Evolutionary conservation across 1,140 invertebrate genomes (phyloP).

Genomic region (Tetramorium alpestre): DNA sequence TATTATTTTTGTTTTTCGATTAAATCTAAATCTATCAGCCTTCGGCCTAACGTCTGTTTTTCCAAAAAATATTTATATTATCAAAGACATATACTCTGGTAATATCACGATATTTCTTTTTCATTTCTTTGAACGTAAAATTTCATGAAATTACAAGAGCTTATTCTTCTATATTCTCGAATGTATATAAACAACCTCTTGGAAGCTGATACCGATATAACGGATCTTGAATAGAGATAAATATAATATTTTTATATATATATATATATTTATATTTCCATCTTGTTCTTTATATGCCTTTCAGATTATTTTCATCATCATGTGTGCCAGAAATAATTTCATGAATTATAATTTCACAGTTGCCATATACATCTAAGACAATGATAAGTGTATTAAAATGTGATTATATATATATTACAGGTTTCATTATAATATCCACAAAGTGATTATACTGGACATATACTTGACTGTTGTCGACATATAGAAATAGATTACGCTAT

Average conservation of each 20-base stretch:
- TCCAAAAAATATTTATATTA: conserved; percentile 9
- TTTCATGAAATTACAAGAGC: neutral
- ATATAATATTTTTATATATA: neutral
- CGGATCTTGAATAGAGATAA: conserved; percentile 1
- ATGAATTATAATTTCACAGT: conserved; percentile 50
- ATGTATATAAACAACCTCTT: neutral
- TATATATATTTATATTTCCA: neutral
- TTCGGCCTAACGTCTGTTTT: neutral
- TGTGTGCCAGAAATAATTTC: neutral
- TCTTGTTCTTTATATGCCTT: neutral
- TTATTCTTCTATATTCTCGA: neutral
- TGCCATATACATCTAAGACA: conserved; percentile 43
- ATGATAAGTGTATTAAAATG: conserved; percentile 57
- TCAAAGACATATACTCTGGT: neutral
- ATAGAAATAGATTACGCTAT: conserved; percentile 64
- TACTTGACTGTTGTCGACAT: conserved; percentile 47
- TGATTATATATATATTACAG: conserved; percentile 69
- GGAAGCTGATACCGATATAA: neutral
- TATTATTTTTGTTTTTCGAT: conserved; percentile 7
- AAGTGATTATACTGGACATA: conserved; percentile 54
- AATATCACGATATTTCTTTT: neutral
- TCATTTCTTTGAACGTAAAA: conserved; percentile 23
- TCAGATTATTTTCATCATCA: neutral
- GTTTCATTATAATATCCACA: conserved; percentile 58
- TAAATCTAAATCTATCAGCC: conserved; percentile 6